These are phyloP conservation scores for Epinephelus awoara DNA, from an alignment of 2,797 vertebrate genomes.

Conservation along the genomic window DNA sequence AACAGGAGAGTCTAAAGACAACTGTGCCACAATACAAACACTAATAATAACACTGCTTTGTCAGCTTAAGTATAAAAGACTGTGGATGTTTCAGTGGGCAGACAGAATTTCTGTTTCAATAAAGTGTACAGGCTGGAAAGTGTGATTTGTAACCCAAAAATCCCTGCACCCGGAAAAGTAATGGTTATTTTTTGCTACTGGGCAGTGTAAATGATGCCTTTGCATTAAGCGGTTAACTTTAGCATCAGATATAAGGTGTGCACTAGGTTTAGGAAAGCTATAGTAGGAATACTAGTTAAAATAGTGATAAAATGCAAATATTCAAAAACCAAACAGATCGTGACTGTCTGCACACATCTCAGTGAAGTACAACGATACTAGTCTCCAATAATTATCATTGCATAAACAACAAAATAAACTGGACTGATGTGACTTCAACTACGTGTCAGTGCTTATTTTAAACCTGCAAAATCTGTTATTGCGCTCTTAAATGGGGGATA, in stretches of 20 bases:
- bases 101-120: too few relatives aligned
- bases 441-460: background rate
- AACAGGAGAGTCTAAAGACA: too few relatives aligned
- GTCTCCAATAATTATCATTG: background rate
- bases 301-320: background rate
- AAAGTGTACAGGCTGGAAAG: too few relatives aligned
- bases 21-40: too few relatives aligned
- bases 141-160: too few relatives aligned
- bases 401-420: conserved; percentile 2
- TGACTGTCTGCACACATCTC: background rate
- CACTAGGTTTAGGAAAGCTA: background rate
- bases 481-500: background rate
- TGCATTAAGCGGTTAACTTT: too few relatives aligned
- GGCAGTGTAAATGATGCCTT: background rate
- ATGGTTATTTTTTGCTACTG: background rate
- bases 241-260: too few relatives aligned
- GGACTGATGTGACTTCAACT: background rate
- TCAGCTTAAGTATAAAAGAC: background rate
- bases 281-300: too few relatives aligned
- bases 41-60: background rate
- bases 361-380: background rate
- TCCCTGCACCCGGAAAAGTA: background rate
- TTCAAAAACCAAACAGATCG: too few relatives aligned
- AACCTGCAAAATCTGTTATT: background rate
- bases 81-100: too few relatives aligned